Evolutionary conservation across 1,140 invertebrate genomes (phyloP).

Genomic region (Planococcus citri): DNA sequence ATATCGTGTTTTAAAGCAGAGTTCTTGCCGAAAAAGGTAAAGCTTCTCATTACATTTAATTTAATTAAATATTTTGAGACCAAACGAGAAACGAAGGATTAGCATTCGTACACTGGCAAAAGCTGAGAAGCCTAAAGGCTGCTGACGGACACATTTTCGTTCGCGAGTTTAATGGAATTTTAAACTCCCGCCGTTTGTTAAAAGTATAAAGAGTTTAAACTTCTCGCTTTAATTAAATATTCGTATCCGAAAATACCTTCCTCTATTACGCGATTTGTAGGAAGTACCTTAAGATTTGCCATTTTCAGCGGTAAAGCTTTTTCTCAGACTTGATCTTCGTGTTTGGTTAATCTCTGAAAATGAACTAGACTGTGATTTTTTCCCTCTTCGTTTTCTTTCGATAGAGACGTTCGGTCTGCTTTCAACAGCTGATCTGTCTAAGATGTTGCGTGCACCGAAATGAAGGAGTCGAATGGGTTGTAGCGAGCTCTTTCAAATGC

Average conservation of each 20-base stretch:
- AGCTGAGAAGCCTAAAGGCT: slow-evolving; percentile 19
- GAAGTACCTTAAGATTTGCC: slow-evolving; percentile 1
- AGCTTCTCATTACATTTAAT: slow-evolving; percentile 19
- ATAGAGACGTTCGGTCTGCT: no score
- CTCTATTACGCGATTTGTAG: slow-evolving; percentile 11
- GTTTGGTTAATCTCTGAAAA: not conserved
- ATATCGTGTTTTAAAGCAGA: slow-evolving; percentile 3
- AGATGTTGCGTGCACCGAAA: not conserved
- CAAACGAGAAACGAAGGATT: slow-evolving; percentile 18
- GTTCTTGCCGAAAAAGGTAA: not conserved
- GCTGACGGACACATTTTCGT: slow-evolving; percentile 19
- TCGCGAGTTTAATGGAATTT: slow-evolving; percentile 20
- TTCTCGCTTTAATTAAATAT: slow-evolving; percentile 20
- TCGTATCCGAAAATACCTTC: not conserved
- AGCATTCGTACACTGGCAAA: slow-evolving; percentile 11
- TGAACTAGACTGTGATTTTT: no score
- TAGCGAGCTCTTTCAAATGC: no score
- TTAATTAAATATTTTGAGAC: slow-evolving; percentile 19
- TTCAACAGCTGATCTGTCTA: not conserved
- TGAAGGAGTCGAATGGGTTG: not conserved
- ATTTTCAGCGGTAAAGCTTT: not conserved
- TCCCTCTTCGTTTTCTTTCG: no score
- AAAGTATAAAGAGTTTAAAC: slow-evolving; percentile 18
- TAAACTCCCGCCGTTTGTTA: slow-evolving; percentile 17
- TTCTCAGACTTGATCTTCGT: not conserved